Conservation (phyloP, 2,797 vertebrate genomes). For the Enteromius argenteus region DNA sequence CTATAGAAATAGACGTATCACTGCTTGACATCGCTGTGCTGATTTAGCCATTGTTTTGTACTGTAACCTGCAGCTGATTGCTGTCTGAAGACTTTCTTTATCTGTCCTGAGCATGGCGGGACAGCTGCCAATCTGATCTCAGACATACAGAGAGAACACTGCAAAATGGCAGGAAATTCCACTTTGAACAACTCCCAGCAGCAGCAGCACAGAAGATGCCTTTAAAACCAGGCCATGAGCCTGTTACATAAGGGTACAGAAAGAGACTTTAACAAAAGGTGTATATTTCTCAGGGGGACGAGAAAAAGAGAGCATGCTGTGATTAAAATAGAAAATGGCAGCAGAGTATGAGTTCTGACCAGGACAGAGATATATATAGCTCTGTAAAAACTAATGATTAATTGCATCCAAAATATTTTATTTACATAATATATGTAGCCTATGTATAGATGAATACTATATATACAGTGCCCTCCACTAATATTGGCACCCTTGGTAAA, state of each 20-base stretch:
- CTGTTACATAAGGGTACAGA: constrained; percentile 39
- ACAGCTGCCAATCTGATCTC: constrained; percentile 73
- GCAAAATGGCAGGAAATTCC: constrained; percentile 83
- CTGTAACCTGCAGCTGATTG: constrained; percentile 59
- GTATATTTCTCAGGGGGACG: constrained; percentile 31
- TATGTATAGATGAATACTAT: too few relatives aligned
- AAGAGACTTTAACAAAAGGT: constrained; percentile 36
- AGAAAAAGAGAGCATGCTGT: not conserved
- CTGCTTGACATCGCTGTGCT: constrained; percentile 17
- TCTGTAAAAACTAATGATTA: too few relatives aligned
- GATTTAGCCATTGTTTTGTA: constrained; percentile 42
- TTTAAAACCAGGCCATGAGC: constrained; percentile 59
- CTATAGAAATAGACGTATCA: not conserved
- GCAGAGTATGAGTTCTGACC: not conserved
- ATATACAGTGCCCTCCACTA: too few relatives aligned
- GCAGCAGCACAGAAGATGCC: constrained; percentile 60
- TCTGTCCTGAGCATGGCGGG: constrained; percentile 70
- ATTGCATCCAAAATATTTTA: too few relatives aligned
- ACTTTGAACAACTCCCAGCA: constrained; percentile 65
- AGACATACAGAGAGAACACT: constrained; percentile 72
- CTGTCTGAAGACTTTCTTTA: constrained; percentile 64
- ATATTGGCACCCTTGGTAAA: too few relatives aligned
- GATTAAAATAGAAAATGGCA: constrained; percentile 5
- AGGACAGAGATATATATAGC: too few relatives aligned
- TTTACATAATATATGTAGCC: not conserved